Base-by-base conservation (phyloP, 2,888 invertebrate species). In the Lissonota sp. region DNA sequence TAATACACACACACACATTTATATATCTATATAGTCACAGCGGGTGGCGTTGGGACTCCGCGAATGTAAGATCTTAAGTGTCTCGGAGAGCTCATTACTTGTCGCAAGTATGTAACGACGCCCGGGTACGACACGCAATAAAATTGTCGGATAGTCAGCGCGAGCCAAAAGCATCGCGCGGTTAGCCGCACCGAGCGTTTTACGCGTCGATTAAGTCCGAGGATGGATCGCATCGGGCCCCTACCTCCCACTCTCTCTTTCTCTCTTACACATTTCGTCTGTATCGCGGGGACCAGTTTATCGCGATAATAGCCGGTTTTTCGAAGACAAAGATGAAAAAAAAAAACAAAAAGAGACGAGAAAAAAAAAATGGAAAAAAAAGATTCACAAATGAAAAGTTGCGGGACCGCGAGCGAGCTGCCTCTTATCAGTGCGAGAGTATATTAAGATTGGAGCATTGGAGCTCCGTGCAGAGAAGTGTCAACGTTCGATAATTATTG, bases 21-120 rank as follows among this genome's bases (percentile, higher is more conserved):
- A 8, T 46, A 63, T 63, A 76, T n/a, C 44, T 10, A 63, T 10
- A 72, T 12, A 73, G 69, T 10, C 81, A 7, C 81, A 81, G 81
- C 81, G 79, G 83, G 80, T 76, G 77, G 80, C 62, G 82, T 69
- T 71, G 78, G 79, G 81, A 62, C 84, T 63, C 85, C 84, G 85
- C 84, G 70, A 74, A 67, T 71, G 62, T 60, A 71, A 62, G 84
- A 86, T 87, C 84, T 82, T 64, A 77, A 85, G 83, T 87, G 86
- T 85, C 86, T 85, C 82, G 86, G 84, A 85, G 86, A 83, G 85
- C 89, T 89, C 87, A 88, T 90, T 90, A 90, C 86, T 84, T 83
- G 80, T 79, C 78, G 79, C 86, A 85, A 88, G 87, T 87, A 88
- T 87, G 88, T 88, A 88, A 88, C 84, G 88, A 88, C 83, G 84